phyloP scores from a whole-genome alignment of 2,888 invertebrate species.

The Quadroppia sp. region DNA sequence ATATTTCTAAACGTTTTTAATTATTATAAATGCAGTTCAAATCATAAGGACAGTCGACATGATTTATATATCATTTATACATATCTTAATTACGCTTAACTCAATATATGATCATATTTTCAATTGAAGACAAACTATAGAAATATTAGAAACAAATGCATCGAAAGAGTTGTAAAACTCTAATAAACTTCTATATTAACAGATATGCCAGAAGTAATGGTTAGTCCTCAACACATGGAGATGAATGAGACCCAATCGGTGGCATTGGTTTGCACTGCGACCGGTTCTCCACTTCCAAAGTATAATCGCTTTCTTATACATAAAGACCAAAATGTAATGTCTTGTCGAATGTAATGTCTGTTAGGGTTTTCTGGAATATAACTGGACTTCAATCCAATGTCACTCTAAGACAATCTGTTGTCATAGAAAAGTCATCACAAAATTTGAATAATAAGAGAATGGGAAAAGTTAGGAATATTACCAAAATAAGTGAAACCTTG shows the following conservation, averaged over 20 bases:
- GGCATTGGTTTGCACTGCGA: conserved; percentile 35
- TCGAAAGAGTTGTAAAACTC: not conserved
- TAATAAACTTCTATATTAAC: not conserved
- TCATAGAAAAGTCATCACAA: conserved; percentile 33
- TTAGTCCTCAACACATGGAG: conserved; percentile 28
- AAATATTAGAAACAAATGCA: no score
- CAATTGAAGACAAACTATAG: no score
- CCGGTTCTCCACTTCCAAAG: conserved; percentile 39
- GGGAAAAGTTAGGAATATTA: not conserved
- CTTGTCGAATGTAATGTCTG: not conserved
- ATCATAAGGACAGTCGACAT: no score
- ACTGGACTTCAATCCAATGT: conserved; percentile 32
- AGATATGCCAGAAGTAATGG: conserved; percentile 38
- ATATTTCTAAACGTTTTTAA: no score
- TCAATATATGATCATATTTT: no score
- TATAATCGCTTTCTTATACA: not conserved
- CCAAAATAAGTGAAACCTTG: conserved; percentile 16
- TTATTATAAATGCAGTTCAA: no score
- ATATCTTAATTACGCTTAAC: no score
- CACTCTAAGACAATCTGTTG: conserved; percentile 25
- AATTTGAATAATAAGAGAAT: conserved; percentile 20
- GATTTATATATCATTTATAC: no score
- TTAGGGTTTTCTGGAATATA: conserved; percentile 38
- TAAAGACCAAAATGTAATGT: not conserved
- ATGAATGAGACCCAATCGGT: conserved; percentile 42